phyloP scores from a whole-genome alignment of 2,797 vertebrate genomes.

The Mormyrops attenuatus region DNA sequence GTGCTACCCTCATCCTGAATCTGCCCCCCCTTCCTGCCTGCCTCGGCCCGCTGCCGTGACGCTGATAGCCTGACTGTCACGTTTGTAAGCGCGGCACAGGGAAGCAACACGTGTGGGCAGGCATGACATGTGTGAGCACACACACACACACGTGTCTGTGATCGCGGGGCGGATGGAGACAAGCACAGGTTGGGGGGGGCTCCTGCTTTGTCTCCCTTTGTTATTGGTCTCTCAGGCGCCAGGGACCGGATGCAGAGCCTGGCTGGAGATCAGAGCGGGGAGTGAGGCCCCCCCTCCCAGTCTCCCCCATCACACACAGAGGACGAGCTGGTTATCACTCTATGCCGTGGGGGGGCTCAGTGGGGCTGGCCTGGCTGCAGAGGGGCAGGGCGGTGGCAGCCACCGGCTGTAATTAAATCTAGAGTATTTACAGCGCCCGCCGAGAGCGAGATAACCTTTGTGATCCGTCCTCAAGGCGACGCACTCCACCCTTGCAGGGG shows the following conservation, averaged over 20 bases:
- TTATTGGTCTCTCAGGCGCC: background rate
- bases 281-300: background rate
- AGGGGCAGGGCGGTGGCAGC: background rate
- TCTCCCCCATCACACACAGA: background rate
- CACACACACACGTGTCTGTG: background rate
- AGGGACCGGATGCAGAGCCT: background rate
- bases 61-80: background rate
- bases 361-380: background rate
- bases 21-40: conserved; percentile 6
- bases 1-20: conserved; percentile 10
- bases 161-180: background rate
- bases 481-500: background rate
- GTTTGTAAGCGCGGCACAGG: background rate
- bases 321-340: background rate
- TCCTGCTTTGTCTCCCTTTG: background rate
- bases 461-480: conserved; percentile 1
- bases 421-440: conserved; percentile 19
- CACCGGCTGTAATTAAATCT: conserved; percentile 26
- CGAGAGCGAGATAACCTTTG: conserved; percentile 21
- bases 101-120: background rate
- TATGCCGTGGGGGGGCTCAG: background rate
- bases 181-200: background rate
- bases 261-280: background rate
- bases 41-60: conserved; percentile 38
- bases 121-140: background rate